Evolutionary conservation across 2,888 invertebrate species (phyloP).

Genomic region (Trachelus tabidus): DNA sequence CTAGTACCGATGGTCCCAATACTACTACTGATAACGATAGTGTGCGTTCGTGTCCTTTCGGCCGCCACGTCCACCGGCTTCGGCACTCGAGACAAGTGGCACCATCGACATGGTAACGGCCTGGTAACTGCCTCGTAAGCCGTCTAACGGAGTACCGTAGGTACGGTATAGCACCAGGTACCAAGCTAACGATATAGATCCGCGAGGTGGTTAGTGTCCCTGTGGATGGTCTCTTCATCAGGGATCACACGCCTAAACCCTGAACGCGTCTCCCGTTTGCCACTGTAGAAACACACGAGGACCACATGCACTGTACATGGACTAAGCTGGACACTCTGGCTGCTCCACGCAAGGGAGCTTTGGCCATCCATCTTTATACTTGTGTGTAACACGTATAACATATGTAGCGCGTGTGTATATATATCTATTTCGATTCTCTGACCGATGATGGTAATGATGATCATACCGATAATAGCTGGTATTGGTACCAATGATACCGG

Average conservation of each 20-base stretch:
- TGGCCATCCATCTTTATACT: too few species aligned
- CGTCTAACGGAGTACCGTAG: constrained; percentile 49
- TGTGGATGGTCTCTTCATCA: constrained; percentile 55
- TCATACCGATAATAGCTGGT: background rate
- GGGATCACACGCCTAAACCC: constrained; percentile 54
- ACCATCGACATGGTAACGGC: constrained; percentile 55
- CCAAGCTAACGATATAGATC: background rate
- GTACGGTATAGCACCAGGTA: too few species aligned
- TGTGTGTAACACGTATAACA: too few species aligned
- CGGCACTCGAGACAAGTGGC: constrained; percentile 51
- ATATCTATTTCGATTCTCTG: too few species aligned
- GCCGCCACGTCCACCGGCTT: constrained; percentile 23
- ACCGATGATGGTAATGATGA: background rate
- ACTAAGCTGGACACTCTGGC: too few species aligned
- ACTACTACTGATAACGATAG: too few species aligned
- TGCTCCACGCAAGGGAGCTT: too few species aligned
- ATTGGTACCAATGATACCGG: background rate
- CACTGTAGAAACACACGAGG: background rate
- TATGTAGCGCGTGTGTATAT: too few species aligned
- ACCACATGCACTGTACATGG: background rate
- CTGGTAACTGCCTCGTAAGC: constrained; percentile 59
- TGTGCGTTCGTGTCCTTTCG: background rate
- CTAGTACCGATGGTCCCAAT: too few species aligned
- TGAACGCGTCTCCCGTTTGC: constrained; percentile 14
- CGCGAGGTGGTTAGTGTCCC: constrained; percentile 28